phyloP scores from a whole-genome alignment of 1,140 invertebrate species.

The Drosophila sucinea region DNA sequence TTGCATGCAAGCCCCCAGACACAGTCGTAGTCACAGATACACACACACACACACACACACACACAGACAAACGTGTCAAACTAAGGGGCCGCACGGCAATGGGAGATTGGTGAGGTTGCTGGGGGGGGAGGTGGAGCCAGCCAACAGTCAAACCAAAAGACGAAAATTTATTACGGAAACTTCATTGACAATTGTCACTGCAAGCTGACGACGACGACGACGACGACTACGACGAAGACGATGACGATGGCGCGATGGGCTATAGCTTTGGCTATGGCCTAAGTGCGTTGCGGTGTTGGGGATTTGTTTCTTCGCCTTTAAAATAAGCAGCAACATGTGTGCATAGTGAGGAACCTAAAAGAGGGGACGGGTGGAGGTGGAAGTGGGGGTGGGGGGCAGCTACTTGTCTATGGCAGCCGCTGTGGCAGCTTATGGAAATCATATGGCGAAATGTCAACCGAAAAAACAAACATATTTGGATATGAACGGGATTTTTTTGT shows the following conservation, averaged over 20 bases:
- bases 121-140: slow-evolving; percentile 39
- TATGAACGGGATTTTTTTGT: slow-evolving; percentile 49
- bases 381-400: slow-evolving; percentile 24
- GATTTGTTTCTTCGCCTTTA: slow-evolving; percentile 68
- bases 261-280: slow-evolving; percentile 25
- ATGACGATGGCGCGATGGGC: slow-evolving; percentile 33
- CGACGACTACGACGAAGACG: slow-evolving; percentile 39
- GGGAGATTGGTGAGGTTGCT: slow-evolving; percentile 36
- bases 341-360: background rate
- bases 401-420: slow-evolving; percentile 73
- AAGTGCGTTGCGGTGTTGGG: slow-evolving; percentile 77
- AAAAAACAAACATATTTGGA: slow-evolving; percentile 59
- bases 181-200: slow-evolving; percentile 81
- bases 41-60: slow-evolving; percentile 6
- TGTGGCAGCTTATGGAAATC: slow-evolving; percentile 78
- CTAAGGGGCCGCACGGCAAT: slow-evolving; percentile 30
- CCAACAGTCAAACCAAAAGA: slow-evolving; percentile 75
- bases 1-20: slow-evolving; percentile 54
- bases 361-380: background rate
- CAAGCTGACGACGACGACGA: slow-evolving; percentile 66
- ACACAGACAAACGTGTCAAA: slow-evolving; percentile 57
- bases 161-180: slow-evolving; percentile 80
- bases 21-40: slow-evolving; percentile 25
- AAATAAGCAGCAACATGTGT: slow-evolving; percentile 79
- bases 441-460: slow-evolving; percentile 77